Evolutionary conservation across 1,140 invertebrate genomes (phyloP).

Genomic region (Xylocopa sonorina): DNA sequence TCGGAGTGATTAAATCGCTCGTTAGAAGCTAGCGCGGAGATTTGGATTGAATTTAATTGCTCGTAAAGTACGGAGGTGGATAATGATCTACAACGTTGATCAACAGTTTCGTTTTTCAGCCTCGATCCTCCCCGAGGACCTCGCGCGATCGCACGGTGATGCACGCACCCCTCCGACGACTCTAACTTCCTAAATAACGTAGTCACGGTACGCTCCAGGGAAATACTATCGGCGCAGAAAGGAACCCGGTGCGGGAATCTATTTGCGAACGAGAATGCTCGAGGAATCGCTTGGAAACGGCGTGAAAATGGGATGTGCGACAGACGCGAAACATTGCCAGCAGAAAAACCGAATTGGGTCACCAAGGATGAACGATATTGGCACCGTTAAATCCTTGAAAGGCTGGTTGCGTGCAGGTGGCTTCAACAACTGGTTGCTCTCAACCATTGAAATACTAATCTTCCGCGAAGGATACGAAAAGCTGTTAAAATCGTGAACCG

Average conservation of each 20-base stretch:
- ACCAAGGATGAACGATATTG: neutral
- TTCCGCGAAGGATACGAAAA: too few relatives aligned
- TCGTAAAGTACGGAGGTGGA: too few relatives aligned
- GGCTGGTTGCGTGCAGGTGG: neutral
- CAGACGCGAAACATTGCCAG: slow-evolving; percentile 2
- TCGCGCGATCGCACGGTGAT: neutral
- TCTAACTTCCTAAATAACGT: slow-evolving; percentile 17
- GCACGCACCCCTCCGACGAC: neutral
- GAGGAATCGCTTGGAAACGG: neutral
- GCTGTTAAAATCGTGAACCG: neutral
- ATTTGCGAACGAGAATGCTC: neutral
- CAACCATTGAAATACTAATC: too few relatives aligned
- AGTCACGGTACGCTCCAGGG: slow-evolving; percentile 6
- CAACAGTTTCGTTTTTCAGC: too few relatives aligned
- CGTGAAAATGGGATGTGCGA: slow-evolving; percentile 21
- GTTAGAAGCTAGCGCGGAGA: neutral
- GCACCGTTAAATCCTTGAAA: slow-evolving; percentile 9
- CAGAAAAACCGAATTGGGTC: slow-evolving; percentile 18
- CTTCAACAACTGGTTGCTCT: neutral
- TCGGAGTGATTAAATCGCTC: neutral
- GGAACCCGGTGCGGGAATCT: slow-evolving; percentile 10
- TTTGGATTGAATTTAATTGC: neutral
- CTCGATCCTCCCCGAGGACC: too few relatives aligned
- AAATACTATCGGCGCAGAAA: slow-evolving; percentile 6
- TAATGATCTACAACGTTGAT: too few relatives aligned